These are phyloP conservation scores for Peromyscus attwateri DNA, from an alignment of 2,797 vertebrate species.

Conservation along the genomic window DNA sequence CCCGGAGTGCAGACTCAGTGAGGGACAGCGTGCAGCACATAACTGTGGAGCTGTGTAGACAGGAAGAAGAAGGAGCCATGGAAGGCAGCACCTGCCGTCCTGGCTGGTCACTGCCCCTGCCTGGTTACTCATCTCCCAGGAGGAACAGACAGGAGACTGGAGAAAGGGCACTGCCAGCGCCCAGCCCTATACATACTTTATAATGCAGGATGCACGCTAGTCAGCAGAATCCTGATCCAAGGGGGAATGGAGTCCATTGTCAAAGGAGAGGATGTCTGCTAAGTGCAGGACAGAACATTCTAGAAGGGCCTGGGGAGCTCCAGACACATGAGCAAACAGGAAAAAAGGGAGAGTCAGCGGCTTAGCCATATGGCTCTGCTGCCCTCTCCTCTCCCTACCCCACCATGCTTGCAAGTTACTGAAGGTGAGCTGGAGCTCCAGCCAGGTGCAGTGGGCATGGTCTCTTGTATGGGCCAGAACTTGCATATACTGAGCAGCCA, in stretches of 20 bases:
- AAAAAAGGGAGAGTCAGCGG: not conserved
- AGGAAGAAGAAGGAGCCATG: not conserved
- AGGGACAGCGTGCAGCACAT: accelerated
- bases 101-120: not conserved
- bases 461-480: not conserved
- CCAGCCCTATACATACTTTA: slow-evolving; percentile 47
- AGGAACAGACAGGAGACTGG: slow-evolving; percentile 52
- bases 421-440: not conserved
- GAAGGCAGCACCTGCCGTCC: accelerated
- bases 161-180: not conserved
- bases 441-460: not conserved
- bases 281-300: slow-evolving; percentile 60
- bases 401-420: not conserved
- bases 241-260: slow-evolving; percentile 58
- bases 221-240: slow-evolving; percentile 65
- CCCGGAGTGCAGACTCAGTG: not conserved
- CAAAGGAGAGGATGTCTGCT: slow-evolving; percentile 69
- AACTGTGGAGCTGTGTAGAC: accelerated
- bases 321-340: slow-evolving; percentile 43
- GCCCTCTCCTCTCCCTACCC: no score
- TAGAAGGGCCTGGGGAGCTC: slow-evolving; percentile 38
- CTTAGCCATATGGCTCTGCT: not conserved
- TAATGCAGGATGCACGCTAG: slow-evolving; percentile 54
- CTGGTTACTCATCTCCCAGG: slow-evolving; percentile 1
- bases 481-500: not conserved